Evolutionary conservation across 2,113 vertebrate species (phyloP), one percentile per base, ranked within the genome.

Genomic region (Epinephelus lanceolatus): DNA sequence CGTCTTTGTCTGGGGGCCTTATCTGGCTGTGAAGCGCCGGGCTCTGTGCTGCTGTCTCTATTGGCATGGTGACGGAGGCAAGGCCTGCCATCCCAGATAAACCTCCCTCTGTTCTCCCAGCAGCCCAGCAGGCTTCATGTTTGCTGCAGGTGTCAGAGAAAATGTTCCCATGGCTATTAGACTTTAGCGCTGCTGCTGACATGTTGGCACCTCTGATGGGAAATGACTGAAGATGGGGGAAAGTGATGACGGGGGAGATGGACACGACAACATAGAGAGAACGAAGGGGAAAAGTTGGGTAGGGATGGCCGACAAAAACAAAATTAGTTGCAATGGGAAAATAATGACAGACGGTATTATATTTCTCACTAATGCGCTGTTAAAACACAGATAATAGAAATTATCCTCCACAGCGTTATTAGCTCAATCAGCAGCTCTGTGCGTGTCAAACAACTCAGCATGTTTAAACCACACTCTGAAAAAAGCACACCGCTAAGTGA

Each of bases 31-130:
- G 83, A 85, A 88, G 78, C 72, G 70, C 87, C 55, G 13, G 63
- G 63, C 86, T 79, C 76, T 81, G 78, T 81, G 85, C 87, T 80
- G 73, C 86, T 47, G 87, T 91, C 91, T 93, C 81, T 89, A 88
- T 81, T 93, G 92, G 91, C 92, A 92, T 68, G 85, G 88, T 91
- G 92, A 93, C 91, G 88, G 87, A 94, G 81, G 80, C 81, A 52
- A 89, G 85, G 92, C 89, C 91, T 94, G 94, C 91, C 91, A 94
- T 89, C 90, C 84, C 78, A 94, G 93, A 95, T 94, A 95, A 95
- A 94, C 91, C 89, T 93, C 88, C 87, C 93, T 90, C 90, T 93
- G 90, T 91, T 90, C 90, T 75, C 81, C 73, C 79, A 61, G 77
- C 80, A 84, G 89, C 76, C 92, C 88, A 87, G 83, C 70, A 88